phyloP scores from a whole-genome alignment of 2,113 vertebrate genomes.

The Hippocampus mohnikei region DNA sequence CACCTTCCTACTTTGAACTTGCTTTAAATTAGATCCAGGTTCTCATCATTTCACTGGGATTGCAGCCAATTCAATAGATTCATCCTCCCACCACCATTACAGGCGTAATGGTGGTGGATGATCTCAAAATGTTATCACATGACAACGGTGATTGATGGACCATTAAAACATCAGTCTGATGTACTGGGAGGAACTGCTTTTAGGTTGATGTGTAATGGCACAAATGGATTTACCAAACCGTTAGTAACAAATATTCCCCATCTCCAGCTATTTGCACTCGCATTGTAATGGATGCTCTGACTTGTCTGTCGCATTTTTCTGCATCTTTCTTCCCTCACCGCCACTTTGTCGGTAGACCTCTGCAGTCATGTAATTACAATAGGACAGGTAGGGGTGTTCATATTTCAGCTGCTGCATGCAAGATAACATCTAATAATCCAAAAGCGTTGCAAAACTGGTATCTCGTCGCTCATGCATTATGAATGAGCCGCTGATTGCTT shows the following conservation, averaged over 20 bases:
- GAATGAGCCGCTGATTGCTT: constrained; percentile 79
- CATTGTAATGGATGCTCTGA: constrained; percentile 59
- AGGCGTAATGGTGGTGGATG: constrained; percentile 47
- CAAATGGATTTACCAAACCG: constrained; percentile 68
- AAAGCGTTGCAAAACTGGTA: constrained; percentile 76
- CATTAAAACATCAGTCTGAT: constrained; percentile 68
- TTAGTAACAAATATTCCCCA: constrained; percentile 65
- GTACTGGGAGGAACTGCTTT: constrained; percentile 64
- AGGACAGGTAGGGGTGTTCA: constrained; percentile 75
- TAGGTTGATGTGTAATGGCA: constrained; percentile 65
- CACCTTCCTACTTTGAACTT: constrained; percentile 64
- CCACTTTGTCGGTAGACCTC: constrained; percentile 45
- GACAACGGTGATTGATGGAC: constrained; percentile 64
- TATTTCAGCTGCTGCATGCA: constrained; percentile 74
- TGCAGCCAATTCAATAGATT: constrained; percentile 66
- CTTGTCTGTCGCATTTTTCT: constrained; percentile 48
- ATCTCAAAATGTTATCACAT: constrained; percentile 68
- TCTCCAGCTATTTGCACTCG: constrained; percentile 50
- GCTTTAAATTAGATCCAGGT: constrained; percentile 64
- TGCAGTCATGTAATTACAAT: constrained; percentile 70
- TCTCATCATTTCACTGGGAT: constrained; percentile 63
- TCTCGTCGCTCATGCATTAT: constrained; percentile 79
- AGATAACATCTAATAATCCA: constrained; percentile 78
- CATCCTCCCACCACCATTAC: constrained; percentile 8
- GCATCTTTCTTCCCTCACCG: constrained; percentile 32